Evolutionary conservation across 2,888 invertebrate species (phyloP), one percentile per base, ranked within the genome.

Genomic region (Melinopterus prodromus): DNA sequence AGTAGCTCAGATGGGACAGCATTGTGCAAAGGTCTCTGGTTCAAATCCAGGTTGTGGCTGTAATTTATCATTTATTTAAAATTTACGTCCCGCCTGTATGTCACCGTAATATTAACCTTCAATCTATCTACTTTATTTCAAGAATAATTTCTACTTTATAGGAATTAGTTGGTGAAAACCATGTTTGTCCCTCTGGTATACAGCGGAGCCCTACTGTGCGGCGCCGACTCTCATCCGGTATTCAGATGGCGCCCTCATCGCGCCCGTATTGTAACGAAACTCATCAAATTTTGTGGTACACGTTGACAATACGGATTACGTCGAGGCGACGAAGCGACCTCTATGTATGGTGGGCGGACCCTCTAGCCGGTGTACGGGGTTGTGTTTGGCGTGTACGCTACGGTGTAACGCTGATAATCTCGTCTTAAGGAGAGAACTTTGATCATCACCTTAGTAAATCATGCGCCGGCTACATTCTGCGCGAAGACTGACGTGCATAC

Each of bases 221-320:
- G 71, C 76, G 75, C 72, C 69, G 79, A 71, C 79, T 79, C 88
- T 88, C 87, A 88, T 88, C 85, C 81, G 82, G 87, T 87, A 88
- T 88, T 88, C 88, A 82, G 84, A 81, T 83, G 83, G 83, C 87
- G 86, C 84, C 82, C 85, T 85, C 85, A 86, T 85, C 74, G 74
- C n/a, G 36, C 36, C 85, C 85, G 86, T 87, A 88, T 88, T 88
- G 87, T 88, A 88, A 87, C 88, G 87, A 88, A 88, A 89, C 89
- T 89, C 89, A 89, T 89, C 89, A 89, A 89, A 89, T 89, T 88
- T 88, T 78, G 88, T 88, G 86, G 79, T 76, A 86, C 88, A 87
- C 88, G 89, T 89, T 88, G 89, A 89, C 89, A 88, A 88, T 88
- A 87, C 87, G 88, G 88, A 89, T 89, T 88, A 89, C 87, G 87